phyloP scores from a whole-genome alignment of 2,797 vertebrate genomes.

The Cuculus canorus region DNA sequence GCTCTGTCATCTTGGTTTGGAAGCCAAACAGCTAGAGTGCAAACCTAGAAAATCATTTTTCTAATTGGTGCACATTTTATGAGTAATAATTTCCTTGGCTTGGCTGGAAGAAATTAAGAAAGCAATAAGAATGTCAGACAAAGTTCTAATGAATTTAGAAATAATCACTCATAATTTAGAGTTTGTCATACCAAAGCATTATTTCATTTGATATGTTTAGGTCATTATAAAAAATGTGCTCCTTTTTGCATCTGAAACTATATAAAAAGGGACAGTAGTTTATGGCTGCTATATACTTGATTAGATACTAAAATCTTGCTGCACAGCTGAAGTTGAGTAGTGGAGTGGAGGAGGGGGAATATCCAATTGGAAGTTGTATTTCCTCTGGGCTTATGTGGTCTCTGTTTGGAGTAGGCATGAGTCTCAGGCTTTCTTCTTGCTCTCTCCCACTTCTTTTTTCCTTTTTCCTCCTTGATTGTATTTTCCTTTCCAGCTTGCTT shows the following conservation, averaged over 20 bases:
- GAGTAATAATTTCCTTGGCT: slow-evolving; percentile 50
- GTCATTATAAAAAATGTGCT: slow-evolving; percentile 65
- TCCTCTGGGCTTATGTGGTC: slow-evolving; percentile 10
- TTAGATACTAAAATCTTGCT: slow-evolving; percentile 68
- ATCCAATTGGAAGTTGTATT: slow-evolving; percentile 7
- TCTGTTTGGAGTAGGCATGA: neutral
- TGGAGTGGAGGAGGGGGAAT: neutral
- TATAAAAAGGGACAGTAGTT: slow-evolving; percentile 63
- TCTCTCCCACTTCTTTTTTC: neutral
- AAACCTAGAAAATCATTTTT: slow-evolving; percentile 35
- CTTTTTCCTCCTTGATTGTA: neutral
- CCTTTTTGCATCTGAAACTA: slow-evolving; percentile 64
- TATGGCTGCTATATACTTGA: slow-evolving; percentile 66
- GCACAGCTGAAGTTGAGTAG: neutral
- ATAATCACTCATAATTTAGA: slow-evolving; percentile 72
- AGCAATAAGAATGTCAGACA: slow-evolving; percentile 62
- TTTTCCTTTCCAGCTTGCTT: slow-evolving; percentile 20
- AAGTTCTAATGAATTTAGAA: slow-evolving; percentile 70
- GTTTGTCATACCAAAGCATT: slow-evolving; percentile 52
- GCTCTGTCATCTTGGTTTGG: neutral
- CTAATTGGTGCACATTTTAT: slow-evolving; percentile 23
- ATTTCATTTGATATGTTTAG: slow-evolving; percentile 70
- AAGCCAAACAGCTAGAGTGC: slow-evolving; percentile 12
- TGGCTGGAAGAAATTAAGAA: slow-evolving; percentile 64
- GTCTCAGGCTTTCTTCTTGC: neutral